Evolutionary conservation across 2,113 vertebrate genomes (phyloP).

Genomic region (Cynopterus brachyotis): DNA sequence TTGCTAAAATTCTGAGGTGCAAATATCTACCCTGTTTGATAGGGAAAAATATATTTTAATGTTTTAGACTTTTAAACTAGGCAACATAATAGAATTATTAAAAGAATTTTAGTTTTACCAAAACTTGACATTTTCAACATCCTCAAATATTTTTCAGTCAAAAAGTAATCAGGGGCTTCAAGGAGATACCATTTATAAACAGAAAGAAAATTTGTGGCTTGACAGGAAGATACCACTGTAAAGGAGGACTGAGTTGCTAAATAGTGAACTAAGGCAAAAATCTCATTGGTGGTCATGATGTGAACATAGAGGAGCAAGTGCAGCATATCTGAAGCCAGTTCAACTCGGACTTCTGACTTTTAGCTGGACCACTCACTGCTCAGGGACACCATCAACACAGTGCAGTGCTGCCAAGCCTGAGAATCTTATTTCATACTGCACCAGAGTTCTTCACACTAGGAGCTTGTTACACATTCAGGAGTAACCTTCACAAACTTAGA

Average conservation of each 20-base stretch:
- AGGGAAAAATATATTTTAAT: background rate
- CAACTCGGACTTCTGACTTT: no score
- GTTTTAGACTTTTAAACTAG: background rate
- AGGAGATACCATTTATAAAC: background rate
- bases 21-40: background rate
- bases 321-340: background rate
- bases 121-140: background rate
- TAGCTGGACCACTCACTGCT: background rate
- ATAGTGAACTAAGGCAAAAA: background rate
- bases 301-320: background rate
- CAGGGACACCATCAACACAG: no score
- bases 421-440: background rate
- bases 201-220: background rate
- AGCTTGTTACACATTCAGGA: background rate
- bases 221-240: background rate
- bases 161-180: background rate
- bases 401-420: background rate
- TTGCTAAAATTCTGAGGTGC: background rate
- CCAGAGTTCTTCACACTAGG: background rate
- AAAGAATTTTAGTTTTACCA: background rate
- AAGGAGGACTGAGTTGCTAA: background rate
- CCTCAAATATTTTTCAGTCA: background rate
- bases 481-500: background rate
- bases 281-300: background rate
- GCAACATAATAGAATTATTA: background rate